Evolutionary conservation across 1,140 invertebrate genomes (phyloP).

Genomic region (Magallana angulata): DNA sequence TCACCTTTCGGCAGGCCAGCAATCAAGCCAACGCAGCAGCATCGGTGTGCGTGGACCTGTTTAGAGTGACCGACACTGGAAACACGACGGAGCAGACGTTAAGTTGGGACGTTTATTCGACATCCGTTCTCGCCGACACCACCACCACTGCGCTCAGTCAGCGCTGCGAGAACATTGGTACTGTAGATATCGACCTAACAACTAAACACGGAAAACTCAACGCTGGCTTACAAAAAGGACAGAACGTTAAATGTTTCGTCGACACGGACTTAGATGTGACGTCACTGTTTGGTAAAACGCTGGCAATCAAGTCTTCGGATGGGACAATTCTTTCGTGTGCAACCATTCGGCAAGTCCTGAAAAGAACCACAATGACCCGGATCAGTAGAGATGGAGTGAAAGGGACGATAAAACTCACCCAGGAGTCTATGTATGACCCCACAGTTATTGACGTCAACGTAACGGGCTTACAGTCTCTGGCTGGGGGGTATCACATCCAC

Average conservation of each 20-base stretch:
- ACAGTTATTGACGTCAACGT: conserved; percentile 90
- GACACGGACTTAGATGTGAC: conserved; percentile 54
- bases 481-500: conserved; percentile 81
- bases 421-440: conserved; percentile 91
- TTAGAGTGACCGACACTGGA: conserved; percentile 73
- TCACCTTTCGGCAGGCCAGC: conserved; percentile 85
- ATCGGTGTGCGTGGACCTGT: conserved; percentile 87
- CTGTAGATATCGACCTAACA: conserved; percentile 70
- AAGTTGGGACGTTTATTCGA: conserved; percentile 55
- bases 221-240: conserved; percentile 80
- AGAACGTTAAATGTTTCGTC: conserved; percentile 57
- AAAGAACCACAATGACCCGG: conserved; percentile 82
- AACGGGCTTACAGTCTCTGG: conserved; percentile 80
- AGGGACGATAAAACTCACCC: conserved; percentile 89
- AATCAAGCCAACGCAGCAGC: conserved; percentile 81
- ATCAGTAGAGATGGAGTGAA: conserved; percentile 90
- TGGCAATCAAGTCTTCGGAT: conserved; percentile 77
- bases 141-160: conserved; percentile 21
- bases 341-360: conserved; percentile 83
- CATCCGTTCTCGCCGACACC: conserved; percentile 42
- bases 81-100: not conserved
- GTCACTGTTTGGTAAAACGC: conserved; percentile 75
- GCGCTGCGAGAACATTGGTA: conserved; percentile 56
- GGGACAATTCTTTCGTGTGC: conserved; percentile 83
- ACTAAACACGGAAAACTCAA: conserved; percentile 61